Evolutionary conservation across 1,140 invertebrate species (phyloP).

Genomic region (Laupala kohalensis): DNA sequence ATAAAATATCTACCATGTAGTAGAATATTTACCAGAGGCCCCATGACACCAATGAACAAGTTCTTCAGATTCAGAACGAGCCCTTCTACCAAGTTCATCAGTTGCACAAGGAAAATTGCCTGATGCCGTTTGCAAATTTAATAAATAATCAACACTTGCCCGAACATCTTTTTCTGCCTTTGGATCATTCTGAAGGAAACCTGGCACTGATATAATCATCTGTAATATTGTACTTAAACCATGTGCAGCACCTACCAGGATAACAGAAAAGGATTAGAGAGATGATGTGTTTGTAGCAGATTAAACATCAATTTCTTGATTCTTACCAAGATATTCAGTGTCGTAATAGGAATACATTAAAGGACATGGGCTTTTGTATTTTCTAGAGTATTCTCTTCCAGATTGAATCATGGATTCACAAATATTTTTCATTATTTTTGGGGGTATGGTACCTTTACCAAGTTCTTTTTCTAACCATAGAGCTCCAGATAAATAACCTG

Average conservation of each 20-base stretch:
- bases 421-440: slow-evolving; percentile 41
- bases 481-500: slow-evolving; percentile 64
- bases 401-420: slow-evolving; percentile 54
- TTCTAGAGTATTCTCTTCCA: slow-evolving; percentile 49
- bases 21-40: slow-evolving; percentile 49
- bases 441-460: slow-evolving; percentile 34
- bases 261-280: background rate
- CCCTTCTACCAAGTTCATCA: slow-evolving; percentile 43
- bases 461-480: slow-evolving; percentile 53
- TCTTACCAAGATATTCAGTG: slow-evolving; percentile 60
- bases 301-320: background rate
- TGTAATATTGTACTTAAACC: slow-evolving; percentile 49
- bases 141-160: slow-evolving; percentile 44
- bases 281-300: background rate
- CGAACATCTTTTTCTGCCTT: slow-evolving; percentile 38
- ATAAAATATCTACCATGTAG: background rate
- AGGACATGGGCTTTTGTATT: slow-evolving; percentile 43
- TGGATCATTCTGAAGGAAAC: slow-evolving; percentile 40
- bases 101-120: slow-evolving; percentile 68
- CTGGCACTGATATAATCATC: slow-evolving; percentile 45
- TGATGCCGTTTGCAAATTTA: slow-evolving; percentile 44
- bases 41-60: slow-evolving; percentile 84
- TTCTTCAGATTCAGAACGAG: slow-evolving; percentile 37
- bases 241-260: slow-evolving; percentile 60
- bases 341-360: slow-evolving; percentile 77